Conservation (phyloP, 2,113 vertebrate genomes). For the Nothobranchius kuhntae region DNA sequence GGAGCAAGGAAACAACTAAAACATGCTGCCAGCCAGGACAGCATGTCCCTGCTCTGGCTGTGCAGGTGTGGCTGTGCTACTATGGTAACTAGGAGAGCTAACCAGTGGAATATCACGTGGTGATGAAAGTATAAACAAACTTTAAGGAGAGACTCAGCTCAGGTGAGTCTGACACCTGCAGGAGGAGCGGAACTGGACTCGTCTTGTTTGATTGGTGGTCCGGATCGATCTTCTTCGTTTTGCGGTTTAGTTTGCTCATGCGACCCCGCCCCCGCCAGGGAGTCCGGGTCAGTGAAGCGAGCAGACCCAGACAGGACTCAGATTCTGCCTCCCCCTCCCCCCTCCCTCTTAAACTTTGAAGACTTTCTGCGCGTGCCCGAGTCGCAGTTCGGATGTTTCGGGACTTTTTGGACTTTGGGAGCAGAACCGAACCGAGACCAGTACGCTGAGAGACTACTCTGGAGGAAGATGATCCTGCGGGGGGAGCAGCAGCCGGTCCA, state of each 20-base stretch:
- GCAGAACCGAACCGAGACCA: not conserved
- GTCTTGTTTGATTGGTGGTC: too few species aligned
- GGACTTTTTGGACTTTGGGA: slow-evolving; percentile 5
- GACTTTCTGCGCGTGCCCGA: slow-evolving; percentile 16
- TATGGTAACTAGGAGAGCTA: too few species aligned
- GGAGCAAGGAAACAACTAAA: too few species aligned
- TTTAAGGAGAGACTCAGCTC: too few species aligned
- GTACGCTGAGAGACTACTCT: not conserved
- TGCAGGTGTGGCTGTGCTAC: too few species aligned
- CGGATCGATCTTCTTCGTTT: too few species aligned
- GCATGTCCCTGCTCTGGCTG: too few species aligned
- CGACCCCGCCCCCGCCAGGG: slow-evolving; percentile 1
- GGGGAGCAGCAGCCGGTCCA: slow-evolving; percentile 62
- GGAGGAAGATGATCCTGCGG: slow-evolving; percentile 55
- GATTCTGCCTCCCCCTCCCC: not conserved
- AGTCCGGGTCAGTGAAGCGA: slow-evolving; percentile 13
- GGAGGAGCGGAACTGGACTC: too few species aligned
- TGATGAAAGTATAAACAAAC: too few species aligned
- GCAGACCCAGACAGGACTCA: not conserved
- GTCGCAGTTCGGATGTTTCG: slow-evolving; percentile 20
- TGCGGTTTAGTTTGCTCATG: not conserved
- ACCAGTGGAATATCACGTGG: too few species aligned
- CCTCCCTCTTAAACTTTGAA: slow-evolving; percentile 24
- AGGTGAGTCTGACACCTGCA: too few species aligned
- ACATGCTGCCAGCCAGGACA: too few species aligned